Conservation (phyloP, 2,888 invertebrate genomes). For the Apeira syringaria region DNA sequence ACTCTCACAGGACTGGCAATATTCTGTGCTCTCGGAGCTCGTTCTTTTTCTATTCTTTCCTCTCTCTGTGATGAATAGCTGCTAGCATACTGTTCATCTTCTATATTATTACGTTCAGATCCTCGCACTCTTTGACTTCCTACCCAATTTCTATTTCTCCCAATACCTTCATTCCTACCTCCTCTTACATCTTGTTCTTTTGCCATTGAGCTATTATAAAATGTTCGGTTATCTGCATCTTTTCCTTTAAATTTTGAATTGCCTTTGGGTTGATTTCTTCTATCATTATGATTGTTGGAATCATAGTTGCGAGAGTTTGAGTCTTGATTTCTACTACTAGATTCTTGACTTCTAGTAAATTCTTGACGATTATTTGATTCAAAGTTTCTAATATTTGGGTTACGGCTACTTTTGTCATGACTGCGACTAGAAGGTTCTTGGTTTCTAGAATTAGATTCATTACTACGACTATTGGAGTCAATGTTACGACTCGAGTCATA, state of each 20-base stretch:
- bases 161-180: constrained; percentile 42
- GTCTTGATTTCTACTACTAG: constrained; percentile 20
- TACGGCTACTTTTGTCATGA: constrained; percentile 20
- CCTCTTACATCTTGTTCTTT: constrained; percentile 65
- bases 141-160: constrained; percentile 49
- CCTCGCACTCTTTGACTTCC: constrained; percentile 62
- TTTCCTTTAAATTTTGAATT: constrained; percentile 60
- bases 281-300: constrained; percentile 33
- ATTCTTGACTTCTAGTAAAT: constrained; percentile 19
- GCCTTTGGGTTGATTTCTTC: constrained; percentile 55
- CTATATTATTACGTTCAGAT: constrained; percentile 52
- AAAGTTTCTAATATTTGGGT: constrained; percentile 11
- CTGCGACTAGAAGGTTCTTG: constrained; percentile 27
- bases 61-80: constrained; percentile 51
- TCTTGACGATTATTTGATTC: constrained; percentile 31
- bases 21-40: constrained; percentile 40
- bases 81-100: constrained; percentile 73
- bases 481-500: constrained; percentile 35
- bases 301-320: constrained; percentile 30
- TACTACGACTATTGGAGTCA: constrained; percentile 18
- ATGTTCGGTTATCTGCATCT: constrained; percentile 61
- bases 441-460: constrained; percentile 33
- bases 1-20: constrained; percentile 53
- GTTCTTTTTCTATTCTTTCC: constrained; percentile 39
- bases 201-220: constrained; percentile 66